These are phyloP conservation scores for Xyrichtys novacula DNA, from an alignment of 2,797 vertebrate species.

Conservation along the genomic window DNA sequence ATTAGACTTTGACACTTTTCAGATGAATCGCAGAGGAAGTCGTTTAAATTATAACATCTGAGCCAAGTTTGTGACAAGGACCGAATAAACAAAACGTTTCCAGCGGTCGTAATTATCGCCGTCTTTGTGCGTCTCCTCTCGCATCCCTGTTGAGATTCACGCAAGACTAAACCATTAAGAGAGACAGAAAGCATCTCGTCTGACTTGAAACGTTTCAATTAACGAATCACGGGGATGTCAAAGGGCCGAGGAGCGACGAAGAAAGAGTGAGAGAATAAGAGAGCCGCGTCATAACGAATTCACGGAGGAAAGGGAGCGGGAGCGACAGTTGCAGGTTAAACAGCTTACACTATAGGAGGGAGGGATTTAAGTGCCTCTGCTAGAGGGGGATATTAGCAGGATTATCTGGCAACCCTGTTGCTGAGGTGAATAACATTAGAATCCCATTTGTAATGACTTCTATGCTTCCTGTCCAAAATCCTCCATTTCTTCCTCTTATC, in stretches of 20 bases:
- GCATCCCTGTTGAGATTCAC: slow-evolving; percentile 6
- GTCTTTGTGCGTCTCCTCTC: not conserved
- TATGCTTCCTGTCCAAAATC: slow-evolving; percentile 57
- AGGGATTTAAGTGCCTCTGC: slow-evolving; percentile 68
- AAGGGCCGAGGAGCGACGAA: slow-evolving; percentile 10
- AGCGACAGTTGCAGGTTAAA: slow-evolving; percentile 71
- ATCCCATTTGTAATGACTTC: slow-evolving; percentile 73
- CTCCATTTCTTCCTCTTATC: slow-evolving; percentile 44
- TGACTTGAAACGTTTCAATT: slow-evolving; percentile 38
- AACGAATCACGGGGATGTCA: slow-evolving; percentile 15
- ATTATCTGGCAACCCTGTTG: slow-evolving; percentile 79
- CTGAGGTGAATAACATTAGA: slow-evolving; percentile 73
- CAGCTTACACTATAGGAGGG: slow-evolving; percentile 67
- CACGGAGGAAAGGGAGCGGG: not conserved
- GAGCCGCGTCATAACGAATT: slow-evolving; percentile 21
- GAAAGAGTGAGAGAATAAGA: slow-evolving; percentile 7
- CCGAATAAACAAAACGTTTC: slow-evolving; percentile 22
- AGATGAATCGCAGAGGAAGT: not conserved
- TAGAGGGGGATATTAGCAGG: slow-evolving; percentile 76
- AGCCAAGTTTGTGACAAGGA: slow-evolving; percentile 12
- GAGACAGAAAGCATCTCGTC: slow-evolving; percentile 4
- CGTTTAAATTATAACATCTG: slow-evolving; percentile 14
- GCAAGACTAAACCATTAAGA: not conserved
- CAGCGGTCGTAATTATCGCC: slow-evolving; percentile 27
- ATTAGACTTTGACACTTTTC: not conserved